These are phyloP conservation scores for Sarcophaga variegata DNA, from an alignment of 2,888 invertebrate species.

Conservation along the genomic window DNA sequence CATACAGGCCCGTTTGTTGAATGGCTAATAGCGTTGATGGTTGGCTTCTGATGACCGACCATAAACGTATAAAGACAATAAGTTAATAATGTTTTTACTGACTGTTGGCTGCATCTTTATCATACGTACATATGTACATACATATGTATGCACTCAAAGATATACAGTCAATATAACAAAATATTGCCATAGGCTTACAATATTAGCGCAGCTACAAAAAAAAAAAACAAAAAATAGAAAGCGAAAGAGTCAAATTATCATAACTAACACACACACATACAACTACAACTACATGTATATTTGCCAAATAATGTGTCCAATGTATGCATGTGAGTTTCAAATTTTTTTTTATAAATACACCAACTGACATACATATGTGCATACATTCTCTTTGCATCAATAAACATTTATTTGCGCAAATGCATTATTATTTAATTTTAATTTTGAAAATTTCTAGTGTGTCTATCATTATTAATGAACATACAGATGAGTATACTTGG, in stretches of 20 bases:
- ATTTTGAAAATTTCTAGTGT: constrained; percentile 28
- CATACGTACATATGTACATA: not conserved
- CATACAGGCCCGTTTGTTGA: constrained; percentile 38
- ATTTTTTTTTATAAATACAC: not conserved
- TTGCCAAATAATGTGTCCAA: constrained; percentile 40
- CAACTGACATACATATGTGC: not conserved
- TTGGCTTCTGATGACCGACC: constrained; percentile 57
- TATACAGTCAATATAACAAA: not conserved
- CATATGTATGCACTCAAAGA: not conserved
- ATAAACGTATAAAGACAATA: constrained; percentile 58
- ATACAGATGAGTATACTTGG: not conserved
- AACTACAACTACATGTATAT: not conserved
- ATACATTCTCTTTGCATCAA: not conserved
- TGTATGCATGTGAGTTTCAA: not conserved
- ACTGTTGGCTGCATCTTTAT: constrained; percentile 3
- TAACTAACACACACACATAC: not conserved
- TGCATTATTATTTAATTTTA: constrained; percentile 27
- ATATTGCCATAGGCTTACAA: constrained; percentile 16
- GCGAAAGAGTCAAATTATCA: constrained; percentile 27
- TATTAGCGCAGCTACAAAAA: constrained; percentile 1
- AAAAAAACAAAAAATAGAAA: constrained; percentile 3
- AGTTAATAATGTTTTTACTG: constrained; percentile 51
- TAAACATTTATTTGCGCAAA: constrained; percentile 20
- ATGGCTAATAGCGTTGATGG: constrained; percentile 55
- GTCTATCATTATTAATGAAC: constrained; percentile 16